These are phyloP conservation scores for Lasioglossum leucozonium DNA, from an alignment of 2,888 invertebrate species.

Conservation along the genomic window DNA sequence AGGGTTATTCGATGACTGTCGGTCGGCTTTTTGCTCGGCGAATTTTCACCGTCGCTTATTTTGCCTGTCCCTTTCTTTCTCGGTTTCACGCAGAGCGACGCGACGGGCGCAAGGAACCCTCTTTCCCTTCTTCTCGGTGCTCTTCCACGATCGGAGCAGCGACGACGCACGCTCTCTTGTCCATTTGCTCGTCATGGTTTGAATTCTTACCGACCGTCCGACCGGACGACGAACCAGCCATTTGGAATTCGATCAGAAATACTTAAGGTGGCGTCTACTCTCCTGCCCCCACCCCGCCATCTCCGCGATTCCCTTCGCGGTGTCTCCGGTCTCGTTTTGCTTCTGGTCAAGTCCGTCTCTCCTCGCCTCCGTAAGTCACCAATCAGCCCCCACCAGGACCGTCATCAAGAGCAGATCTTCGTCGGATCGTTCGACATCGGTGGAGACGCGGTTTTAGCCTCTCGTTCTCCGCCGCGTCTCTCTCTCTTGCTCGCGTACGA, in stretches of 20 bases:
- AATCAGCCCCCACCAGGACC: conserved; percentile 61
- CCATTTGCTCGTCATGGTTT: conserved; percentile 77
- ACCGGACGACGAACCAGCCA: conserved; percentile 76
- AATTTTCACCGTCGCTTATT: conserved; percentile 74
- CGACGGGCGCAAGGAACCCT: too few species aligned
- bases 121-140: not conserved
- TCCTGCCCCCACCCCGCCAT: not conserved
- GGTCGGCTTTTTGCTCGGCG: conserved; percentile 68
- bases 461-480: conserved; percentile 12
- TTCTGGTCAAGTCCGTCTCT: conserved; percentile 19
- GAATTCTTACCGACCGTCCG: conserved; percentile 79
- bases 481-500: not conserved
- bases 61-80: conserved; percentile 59
- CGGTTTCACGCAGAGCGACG: conserved; percentile 43
- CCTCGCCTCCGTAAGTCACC: conserved; percentile 66
- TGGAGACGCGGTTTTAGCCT: conserved; percentile 57
- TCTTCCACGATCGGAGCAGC: conserved; percentile 35
- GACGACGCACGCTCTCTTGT: conserved; percentile 56
- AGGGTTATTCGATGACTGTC: not conserved
- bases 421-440: conserved; percentile 39
- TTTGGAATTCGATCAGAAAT: conserved; percentile 84
- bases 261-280: conserved; percentile 83
- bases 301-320: not conserved
- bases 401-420: not conserved
- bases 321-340: conserved; percentile 16